These are phyloP conservation scores for Ochropleura plecta DNA, from an alignment of 2,888 invertebrate species.

Conservation along the genomic window DNA sequence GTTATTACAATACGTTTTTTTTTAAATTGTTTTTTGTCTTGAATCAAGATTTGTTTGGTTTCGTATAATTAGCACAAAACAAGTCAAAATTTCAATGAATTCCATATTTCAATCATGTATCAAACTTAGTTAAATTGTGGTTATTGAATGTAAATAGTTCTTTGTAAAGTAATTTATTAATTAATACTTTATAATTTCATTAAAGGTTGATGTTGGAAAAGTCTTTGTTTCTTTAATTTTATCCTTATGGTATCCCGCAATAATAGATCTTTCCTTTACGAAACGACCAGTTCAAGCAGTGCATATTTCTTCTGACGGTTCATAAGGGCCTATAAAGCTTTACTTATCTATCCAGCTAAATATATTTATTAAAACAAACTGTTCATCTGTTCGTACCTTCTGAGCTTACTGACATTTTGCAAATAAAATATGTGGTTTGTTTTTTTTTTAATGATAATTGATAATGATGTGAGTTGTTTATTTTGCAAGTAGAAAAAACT, in stretches of 20 bases:
- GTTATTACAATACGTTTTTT: too few relatives aligned
- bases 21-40: neutral
- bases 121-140: constrained; percentile 48
- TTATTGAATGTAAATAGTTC: constrained; percentile 67
- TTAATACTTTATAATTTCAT: constrained; percentile 76
- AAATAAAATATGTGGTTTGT: too few relatives aligned
- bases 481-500: too few relatives aligned
- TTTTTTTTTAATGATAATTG: too few relatives aligned
- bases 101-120: constrained; percentile 39
- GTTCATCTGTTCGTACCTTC: too few relatives aligned
- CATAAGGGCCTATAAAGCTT: neutral
- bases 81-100: constrained; percentile 28
- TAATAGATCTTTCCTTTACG: neutral
- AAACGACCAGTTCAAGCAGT: neutral
- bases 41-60: neutral
- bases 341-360: neutral
- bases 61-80: constrained; percentile 42
- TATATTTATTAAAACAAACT: too few relatives aligned
- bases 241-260: neutral
- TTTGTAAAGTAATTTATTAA: constrained; percentile 77
- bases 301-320: neutral
- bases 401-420: too few relatives aligned
- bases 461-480: too few relatives aligned
- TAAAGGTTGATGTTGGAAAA: constrained; percentile 83
- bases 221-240: constrained; percentile 59